Conservation (phyloP, 2,113 vertebrate species). For the Heteronetta atricapilla region DNA sequence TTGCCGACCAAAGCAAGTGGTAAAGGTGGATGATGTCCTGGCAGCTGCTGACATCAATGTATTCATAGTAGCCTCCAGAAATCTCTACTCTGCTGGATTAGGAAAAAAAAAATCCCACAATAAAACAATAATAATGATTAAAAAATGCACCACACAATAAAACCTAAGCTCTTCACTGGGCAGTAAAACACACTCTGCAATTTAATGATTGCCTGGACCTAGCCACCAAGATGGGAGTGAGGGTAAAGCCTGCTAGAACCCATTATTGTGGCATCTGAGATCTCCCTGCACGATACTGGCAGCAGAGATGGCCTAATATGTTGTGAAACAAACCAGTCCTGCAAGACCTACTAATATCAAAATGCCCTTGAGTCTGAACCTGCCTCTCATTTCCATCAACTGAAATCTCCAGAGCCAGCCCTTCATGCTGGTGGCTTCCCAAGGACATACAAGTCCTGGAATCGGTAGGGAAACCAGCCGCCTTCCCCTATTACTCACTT, state of each 20-base stretch:
- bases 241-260: background rate
- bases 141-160: background rate
- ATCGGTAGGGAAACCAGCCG: background rate
- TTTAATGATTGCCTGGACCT: background rate
- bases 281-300: background rate
- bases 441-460: background rate
- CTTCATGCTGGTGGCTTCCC: background rate
- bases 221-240: background rate
- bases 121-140: background rate
- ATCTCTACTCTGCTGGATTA: conserved; percentile 80
- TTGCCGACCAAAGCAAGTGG: conserved; percentile 95
- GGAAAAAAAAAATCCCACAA: background rate
- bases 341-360: background rate
- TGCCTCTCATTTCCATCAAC: background rate
- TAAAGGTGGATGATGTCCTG: conserved; percentile 97
- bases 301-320: background rate
- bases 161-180: background rate
- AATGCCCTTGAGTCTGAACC: background rate
- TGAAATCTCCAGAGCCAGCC: background rate
- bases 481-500: background rate
- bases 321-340: background rate
- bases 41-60: conserved; percentile 95
- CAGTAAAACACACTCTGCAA: background rate
- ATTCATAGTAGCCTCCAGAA: conserved; percentile 95
- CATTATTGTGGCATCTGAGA: background rate